Conservation (phyloP, 1,140 invertebrate species). For the Trichoplusia ni region DNA sequence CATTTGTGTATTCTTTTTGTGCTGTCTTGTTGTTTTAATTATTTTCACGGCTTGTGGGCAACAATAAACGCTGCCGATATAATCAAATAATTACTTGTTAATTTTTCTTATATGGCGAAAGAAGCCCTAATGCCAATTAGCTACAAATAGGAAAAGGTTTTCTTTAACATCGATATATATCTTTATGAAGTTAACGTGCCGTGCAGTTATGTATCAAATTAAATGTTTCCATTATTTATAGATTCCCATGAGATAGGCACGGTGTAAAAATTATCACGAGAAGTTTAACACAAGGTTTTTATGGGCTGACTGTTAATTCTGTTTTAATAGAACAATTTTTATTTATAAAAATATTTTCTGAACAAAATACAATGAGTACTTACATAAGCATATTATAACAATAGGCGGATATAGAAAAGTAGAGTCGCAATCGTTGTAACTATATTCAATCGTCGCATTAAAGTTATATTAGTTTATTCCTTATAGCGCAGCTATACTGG, state of each 20-base stretch:
- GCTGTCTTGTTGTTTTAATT: background rate
- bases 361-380: no score
- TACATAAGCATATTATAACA: no score
- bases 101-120: background rate
- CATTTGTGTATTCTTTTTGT: background rate
- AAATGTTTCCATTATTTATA: slow-evolving; percentile 10
- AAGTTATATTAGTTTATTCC: no score
- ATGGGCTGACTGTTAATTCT: background rate
- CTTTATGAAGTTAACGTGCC: slow-evolving; percentile 3
- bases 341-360: no score
- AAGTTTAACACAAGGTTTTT: background rate
- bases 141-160: slow-evolving; percentile 17
- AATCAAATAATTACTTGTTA: slow-evolving; percentile 13
- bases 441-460: no score
- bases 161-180: background rate
- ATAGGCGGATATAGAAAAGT: no score
- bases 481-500: no score
- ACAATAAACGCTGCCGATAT: background rate
- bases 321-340: background rate
- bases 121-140: background rate
- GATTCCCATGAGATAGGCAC: background rate
- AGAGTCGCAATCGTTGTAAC: no score
- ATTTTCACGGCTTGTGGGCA: slow-evolving; percentile 1
- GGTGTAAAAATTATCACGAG: background rate
- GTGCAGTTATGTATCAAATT: slow-evolving; percentile 1